Evolutionary conservation across 2,797 vertebrate genomes (phyloP), one percentile per base, ranked within the genome.

Genomic region (Argyrosomus regius): DNA sequence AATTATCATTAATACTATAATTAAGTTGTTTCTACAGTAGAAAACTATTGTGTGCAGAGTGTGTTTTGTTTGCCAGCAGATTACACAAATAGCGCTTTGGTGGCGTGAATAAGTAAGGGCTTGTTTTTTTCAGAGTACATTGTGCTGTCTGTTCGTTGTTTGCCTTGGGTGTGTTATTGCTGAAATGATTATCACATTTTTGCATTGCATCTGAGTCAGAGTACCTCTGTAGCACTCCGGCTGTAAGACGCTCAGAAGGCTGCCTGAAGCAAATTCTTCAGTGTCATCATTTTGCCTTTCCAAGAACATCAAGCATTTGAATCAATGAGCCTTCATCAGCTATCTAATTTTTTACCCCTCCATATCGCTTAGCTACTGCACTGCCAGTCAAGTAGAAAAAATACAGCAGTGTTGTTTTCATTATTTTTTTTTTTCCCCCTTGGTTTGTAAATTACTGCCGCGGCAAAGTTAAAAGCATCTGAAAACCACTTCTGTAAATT

Each of bases 401-500:
- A 94, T 82, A 91, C 84, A 86, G 81, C 83, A 75, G 72, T 82
- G 85, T 91, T 92, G 87, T 90, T 93, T 88, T 86, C 78, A 62
- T 66, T 65, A 62, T 76, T 82, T 77, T 83, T 75, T 43, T 59
- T 78, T 48, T 58, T 39, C 20, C 10, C 24, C 22, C 67, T 35
- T 2, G 48, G 39, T 90, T 91, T 88, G 86, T 94, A 93, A 95
- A 95, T 95, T 94, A 94, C 91, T 82, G 86, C 80, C 80, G 24
- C 72, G 20, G 73, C 85, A 83, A 92, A 94, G 90, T 95, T 93
- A 94, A 95, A 94, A 94, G 91, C 93, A 90, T 94, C 87, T 84
- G 91, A 94, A 93, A 96, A 92, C 86, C 90, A 93, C 93, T 93
- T 93, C 83, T 73, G 86, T 95, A 94, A 94, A 95, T 95, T 88